Percentiles rank a stretch among this genome's conserved stretches.
Conservation (phyloP, 2,888 invertebrate genomes). For the Stenoptilia bipunctidactyla region DNA sequence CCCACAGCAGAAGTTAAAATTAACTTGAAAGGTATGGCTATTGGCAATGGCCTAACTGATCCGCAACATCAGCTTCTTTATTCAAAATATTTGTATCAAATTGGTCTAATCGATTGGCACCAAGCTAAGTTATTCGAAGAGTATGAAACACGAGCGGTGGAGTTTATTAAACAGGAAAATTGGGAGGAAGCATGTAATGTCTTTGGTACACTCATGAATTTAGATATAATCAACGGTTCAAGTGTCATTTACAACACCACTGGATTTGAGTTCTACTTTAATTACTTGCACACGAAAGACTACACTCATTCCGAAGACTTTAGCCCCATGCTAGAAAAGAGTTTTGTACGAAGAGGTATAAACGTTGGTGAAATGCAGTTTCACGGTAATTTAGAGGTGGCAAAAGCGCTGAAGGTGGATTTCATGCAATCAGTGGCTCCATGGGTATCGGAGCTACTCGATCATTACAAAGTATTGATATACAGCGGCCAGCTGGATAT, state of each 20-base stretch:
- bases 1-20: conserved; percentile 31
- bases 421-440: conserved; percentile 70
- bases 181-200: conserved; percentile 75
- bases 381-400: conserved; percentile 64
- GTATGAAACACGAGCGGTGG: conserved; percentile 68
- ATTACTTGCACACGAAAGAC: conserved; percentile 64
- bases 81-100: no score
- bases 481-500: conserved; percentile 83
- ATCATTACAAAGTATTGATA: conserved; percentile 66
- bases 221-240: conserved; percentile 31
- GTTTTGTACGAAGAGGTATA: no score
- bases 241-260: conserved; percentile 73
- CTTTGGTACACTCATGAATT: conserved; percentile 76
- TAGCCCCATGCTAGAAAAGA: no score
- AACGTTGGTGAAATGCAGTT: no score
- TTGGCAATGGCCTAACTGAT: conserved; percentile 13
- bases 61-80: conserved; percentile 12
- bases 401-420: conserved; percentile 62
- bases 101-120: conserved; percentile 22
- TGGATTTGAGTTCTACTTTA: conserved; percentile 81
- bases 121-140: conserved; percentile 68
- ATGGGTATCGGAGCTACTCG: conserved; percentile 47
- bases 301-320: no score
- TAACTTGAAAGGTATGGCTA: conserved; percentile 34
- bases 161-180: conserved; percentile 67